phyloP scores from a whole-genome alignment of 1,140 invertebrate genomes.

The Papilio dardanus region DNA sequence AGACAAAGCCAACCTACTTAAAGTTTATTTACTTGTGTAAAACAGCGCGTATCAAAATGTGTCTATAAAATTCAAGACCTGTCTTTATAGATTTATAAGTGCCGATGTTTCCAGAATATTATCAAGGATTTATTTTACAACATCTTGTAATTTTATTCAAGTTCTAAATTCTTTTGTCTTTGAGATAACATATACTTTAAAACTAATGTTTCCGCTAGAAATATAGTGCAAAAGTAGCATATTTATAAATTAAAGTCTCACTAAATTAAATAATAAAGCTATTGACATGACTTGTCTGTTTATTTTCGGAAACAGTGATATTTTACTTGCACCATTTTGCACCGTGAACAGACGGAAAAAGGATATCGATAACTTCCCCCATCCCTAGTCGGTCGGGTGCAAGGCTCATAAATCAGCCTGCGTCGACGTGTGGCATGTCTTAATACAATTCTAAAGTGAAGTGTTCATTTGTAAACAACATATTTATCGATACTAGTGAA shows the following conservation, averaged over 20 bases:
- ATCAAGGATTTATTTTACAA: not conserved
- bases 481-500: conserved; percentile 50
- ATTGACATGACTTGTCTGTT: not conserved
- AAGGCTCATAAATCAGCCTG: conserved; percentile 71
- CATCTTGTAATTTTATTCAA: not conserved
- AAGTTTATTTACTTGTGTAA: not conserved
- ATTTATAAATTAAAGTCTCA: not conserved
- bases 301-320: not conserved
- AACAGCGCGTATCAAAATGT: not conserved
- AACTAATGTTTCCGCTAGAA: not conserved
- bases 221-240: not conserved
- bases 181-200: not conserved
- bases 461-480: conserved; percentile 49
- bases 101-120: not conserved
- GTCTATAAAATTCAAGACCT: not conserved
- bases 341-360: not conserved
- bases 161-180: not conserved
- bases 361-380: conserved; percentile 36
- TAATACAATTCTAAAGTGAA: conserved; percentile 76
- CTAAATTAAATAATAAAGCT: not conserved
- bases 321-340: conserved; percentile 5
- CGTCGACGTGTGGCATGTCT: conserved; percentile 63
- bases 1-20: not conserved
- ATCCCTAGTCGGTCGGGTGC: conserved; percentile 54
- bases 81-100: not conserved